These are phyloP conservation scores for Theonella swinhoei DNA, from an alignment of 37 sponge, comb jelly and placozoan species.

Conservation along the genomic window DNA sequence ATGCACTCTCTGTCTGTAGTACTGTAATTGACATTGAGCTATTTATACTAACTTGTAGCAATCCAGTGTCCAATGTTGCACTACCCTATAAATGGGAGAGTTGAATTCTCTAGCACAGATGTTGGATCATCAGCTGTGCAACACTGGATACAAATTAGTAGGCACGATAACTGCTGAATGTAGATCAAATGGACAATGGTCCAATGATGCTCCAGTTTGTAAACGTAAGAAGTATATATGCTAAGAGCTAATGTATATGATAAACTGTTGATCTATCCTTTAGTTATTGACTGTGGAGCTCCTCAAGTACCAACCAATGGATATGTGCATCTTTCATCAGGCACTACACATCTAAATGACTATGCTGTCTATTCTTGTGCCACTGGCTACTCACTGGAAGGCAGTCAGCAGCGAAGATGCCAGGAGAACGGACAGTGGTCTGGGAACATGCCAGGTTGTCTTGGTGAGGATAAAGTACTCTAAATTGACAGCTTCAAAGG, in stretches of 20 bases:
- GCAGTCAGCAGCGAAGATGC: neutral
- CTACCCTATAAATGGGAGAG: neutral
- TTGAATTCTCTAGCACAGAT: neutral
- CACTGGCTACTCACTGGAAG: neutral
- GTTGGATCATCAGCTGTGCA: neutral
- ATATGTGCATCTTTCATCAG: neutral
- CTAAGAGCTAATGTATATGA: too few relatives aligned
- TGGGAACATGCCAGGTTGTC: constrained; percentile 6
- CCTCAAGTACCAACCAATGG: neutral
- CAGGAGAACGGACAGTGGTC: constrained; percentile 33
- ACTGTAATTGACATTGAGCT: too few relatives aligned
- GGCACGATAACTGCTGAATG: neutral
- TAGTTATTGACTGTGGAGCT: constrained; percentile 15
- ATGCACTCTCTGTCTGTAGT: too few relatives aligned
- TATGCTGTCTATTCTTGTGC: constrained; percentile 5
- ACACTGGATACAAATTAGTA: neutral
- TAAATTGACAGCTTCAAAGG: too few relatives aligned
- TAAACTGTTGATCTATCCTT: neutral
- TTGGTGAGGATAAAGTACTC: neutral
- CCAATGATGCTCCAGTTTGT: neutral
- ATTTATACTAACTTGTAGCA: too few relatives aligned
- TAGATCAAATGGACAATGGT: neutral
- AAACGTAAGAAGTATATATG: neutral
- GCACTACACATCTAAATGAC: neutral
- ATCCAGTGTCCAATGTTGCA: neutral